Percentiles rank a stretch among this genome's conserved stretches.
Conservation (phyloP, 1,140 invertebrate genomes). For the Rhizoglyphus robini region DNA sequence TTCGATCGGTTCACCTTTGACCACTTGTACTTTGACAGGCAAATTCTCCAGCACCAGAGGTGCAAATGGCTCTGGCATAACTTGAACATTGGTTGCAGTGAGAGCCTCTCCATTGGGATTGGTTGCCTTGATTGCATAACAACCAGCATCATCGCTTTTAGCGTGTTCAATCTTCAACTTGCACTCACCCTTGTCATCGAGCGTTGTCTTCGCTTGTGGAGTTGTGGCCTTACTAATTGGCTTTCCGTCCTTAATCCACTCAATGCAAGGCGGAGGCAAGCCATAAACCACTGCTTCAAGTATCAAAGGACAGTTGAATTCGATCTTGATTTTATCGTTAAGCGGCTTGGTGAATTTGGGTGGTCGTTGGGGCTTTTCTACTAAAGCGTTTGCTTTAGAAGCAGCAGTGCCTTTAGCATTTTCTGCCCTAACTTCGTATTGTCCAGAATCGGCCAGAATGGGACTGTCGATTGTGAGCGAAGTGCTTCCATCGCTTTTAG, state of each 20-base stretch:
- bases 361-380: conserved; percentile 1
- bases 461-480: conserved; percentile 50
- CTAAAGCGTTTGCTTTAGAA: conserved; percentile 18
- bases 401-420: conserved; percentile 52
- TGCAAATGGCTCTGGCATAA: conserved; percentile 8
- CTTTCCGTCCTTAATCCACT: conserved; percentile 34
- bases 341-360: conserved; percentile 4
- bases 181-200: conserved; percentile 7
- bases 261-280: conserved; percentile 31
- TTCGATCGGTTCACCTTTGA: conserved; percentile 57
- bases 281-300: conserved; percentile 32
- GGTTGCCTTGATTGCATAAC: conserved; percentile 78
- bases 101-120: conserved; percentile 36
- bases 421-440: conserved; percentile 32
- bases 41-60: conserved; percentile 3
- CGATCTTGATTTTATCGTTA: conserved; percentile 24
- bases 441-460: conserved; percentile 31
- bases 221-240: conserved; percentile 31
- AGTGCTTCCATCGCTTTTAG: conserved; percentile 61
- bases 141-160: conserved; percentile 62
- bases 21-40: conserved; percentile 36
- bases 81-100: background rate
- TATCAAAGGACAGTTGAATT: conserved; percentile 31
- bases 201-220: conserved; percentile 20
- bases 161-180: conserved; percentile 63